Base-by-base conservation (phyloP, 1,140 invertebrate genomes). In the Aphidius ervi region DNA sequence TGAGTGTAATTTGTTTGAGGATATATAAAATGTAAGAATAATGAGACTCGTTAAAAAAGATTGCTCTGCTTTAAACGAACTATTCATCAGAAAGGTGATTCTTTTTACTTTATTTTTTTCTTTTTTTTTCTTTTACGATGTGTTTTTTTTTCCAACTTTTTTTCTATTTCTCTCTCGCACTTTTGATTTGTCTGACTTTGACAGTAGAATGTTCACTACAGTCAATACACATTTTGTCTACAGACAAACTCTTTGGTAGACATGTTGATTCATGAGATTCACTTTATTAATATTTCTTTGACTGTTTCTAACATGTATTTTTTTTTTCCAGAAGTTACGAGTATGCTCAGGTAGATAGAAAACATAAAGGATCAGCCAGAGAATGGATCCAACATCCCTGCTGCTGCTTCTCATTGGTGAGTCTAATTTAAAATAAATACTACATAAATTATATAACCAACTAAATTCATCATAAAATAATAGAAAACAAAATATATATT, bases 381-480 rank as follows among this genome's bases (percentile, higher is more conserved):
- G 65, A 67, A 78, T 78, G 76, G 71, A 77, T 67, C 69, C 71
- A 65, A 74, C 70, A 63, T 71, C 70, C 61, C 61, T 75, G 64
- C 64, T 76, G 66, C 67, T 78, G 58, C 67, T 76, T 60, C 68
- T 75, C 63, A 75, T 67, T 66, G 73, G 76, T 78, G 53, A 77
- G 72, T 74, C 37, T 50, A 8, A 57, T 31, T 48, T 31, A 3
- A 31, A 31, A 31, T 31, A 31, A 31, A 7, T 43, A 43, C 2
- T 10, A 43, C 40, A 46, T 46, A 57, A 9, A 16, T 39, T 16
- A 16, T 16, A 16, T 16, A 16, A 16, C 16, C 16, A 16, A 16
- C 16, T 16, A 16, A 16, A 16, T 16, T 16, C 16, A 16, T 16
- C 16, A 16, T 16, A 16, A 16, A 16, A 1, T 1, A 1, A 16